Base-by-base conservation (phyloP, 2,797 vertebrate genomes). In the Pelochelys cantorii region DNA sequence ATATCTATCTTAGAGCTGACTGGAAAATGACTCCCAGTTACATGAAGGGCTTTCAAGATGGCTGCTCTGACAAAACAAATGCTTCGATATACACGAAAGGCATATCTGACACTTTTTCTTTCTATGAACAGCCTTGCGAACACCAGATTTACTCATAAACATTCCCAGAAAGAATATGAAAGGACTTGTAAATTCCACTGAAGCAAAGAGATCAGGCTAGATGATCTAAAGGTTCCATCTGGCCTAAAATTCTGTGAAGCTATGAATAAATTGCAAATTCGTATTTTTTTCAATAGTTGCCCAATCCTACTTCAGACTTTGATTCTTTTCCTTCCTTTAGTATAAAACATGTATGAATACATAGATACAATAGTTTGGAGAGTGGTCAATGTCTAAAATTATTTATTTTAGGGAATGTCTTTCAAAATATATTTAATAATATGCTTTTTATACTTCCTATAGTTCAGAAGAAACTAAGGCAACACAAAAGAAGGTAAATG, bases 401-500 rank as follows among this genome's bases (percentile, higher is more conserved):
- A 65, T 88, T 87, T 17, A 29, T 87, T 92, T 31, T 93, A 74
- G 54, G 77, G 29, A 90, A 81, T 85, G 79, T 90, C n/a, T 87
- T 90, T 34, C 29, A 54, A 60, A 37, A 57, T 60, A 74, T 87
- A 81, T 20, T 65, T 91, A 88, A 84, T 87, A 78, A 68, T 56
- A 23, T 83, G 20, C 15, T 53, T 96, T 92, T 80, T 95, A 84
- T 96, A 8, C 90, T 97, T 97, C 95, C 95, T 90, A 29, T 96
- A 99, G 99, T 92, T 98, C 98, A 93, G 99, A 99, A 97, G 99
- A 99, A 93, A 98, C 98, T 95, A 99, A 98, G 96, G 97, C 98
- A 56, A 95, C 98, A 94, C 99, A 99, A 96, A 99, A 99, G 98
- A 99, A 99, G 99, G 99, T 99, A 97, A 94, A 77, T 86, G 79